Evolutionary conservation across 2,888 invertebrate genomes (phyloP).

Genomic region (Meiosimyza platycephala): DNA sequence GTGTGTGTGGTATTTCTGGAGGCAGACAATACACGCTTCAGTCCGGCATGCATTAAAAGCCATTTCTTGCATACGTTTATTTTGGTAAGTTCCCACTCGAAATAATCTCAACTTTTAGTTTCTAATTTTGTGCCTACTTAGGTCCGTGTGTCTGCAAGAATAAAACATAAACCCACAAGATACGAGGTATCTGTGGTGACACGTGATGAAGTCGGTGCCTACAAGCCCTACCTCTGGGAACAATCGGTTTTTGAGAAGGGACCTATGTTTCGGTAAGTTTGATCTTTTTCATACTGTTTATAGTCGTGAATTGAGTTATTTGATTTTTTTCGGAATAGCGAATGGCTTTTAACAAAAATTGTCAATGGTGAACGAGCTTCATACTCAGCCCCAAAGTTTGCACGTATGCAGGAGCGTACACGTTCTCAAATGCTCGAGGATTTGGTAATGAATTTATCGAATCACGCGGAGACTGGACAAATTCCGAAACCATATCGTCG

Average conservation of each 20-base stretch:
- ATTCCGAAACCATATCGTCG: constrained; percentile 93
- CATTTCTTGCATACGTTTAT: constrained; percentile 96
- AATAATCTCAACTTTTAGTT: background rate
- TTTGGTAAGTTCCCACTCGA: constrained; percentile 66
- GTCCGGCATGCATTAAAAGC: constrained; percentile 93
- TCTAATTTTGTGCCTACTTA: constrained; percentile 41
- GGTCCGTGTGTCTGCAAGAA: constrained; percentile 89
- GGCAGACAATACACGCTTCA: constrained; percentile 92
- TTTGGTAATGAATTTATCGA: constrained; percentile 91
- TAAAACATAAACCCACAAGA: constrained; percentile 85
- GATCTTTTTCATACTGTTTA: background rate
- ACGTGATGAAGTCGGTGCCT: constrained; percentile 93
- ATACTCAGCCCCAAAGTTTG: constrained; percentile 94
- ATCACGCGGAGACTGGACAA: constrained; percentile 94
- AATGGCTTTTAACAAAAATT: constrained; percentile 93
- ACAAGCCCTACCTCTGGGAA: constrained; percentile 96
- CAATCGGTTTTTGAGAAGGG: constrained; percentile 95
- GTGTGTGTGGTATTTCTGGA: constrained; percentile 95
- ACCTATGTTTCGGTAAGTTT: constrained; percentile 84
- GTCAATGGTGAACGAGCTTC: constrained; percentile 94
- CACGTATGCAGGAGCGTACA: constrained; percentile 93
- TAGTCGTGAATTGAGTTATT: background rate
- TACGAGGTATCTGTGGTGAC: constrained; percentile 95
- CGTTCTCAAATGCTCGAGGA: constrained; percentile 95
- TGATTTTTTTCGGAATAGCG: constrained; percentile 66